phyloP scores from a whole-genome alignment of 2,113 vertebrate species.

The Sphaerodactylus townsendi region DNA sequence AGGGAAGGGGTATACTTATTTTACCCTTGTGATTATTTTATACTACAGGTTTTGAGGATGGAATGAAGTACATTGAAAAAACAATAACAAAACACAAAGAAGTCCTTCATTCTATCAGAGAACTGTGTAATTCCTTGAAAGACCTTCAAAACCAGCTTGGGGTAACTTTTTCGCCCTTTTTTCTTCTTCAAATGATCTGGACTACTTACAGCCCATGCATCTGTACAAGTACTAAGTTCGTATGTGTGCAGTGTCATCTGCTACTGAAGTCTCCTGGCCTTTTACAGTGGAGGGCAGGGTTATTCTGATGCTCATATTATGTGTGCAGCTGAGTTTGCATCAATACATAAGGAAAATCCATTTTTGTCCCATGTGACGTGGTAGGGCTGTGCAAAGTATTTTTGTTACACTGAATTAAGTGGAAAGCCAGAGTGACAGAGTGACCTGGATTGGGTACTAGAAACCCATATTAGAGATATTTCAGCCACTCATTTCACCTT shows the following conservation, averaged over 20 bases:
- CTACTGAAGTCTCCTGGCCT: background rate
- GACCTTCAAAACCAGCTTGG: slow-evolving; percentile 82
- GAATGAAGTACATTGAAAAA: slow-evolving; percentile 84
- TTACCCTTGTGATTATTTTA: background rate
- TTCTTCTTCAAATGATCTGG: background rate
- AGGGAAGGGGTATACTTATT: no score
- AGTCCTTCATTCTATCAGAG: slow-evolving; percentile 81
- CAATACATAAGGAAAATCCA: background rate
- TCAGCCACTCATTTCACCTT: no score
- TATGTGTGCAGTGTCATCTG: background rate
- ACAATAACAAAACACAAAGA: slow-evolving; percentile 82
- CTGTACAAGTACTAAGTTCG: background rate
- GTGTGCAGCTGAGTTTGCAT: background rate
- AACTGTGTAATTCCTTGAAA: slow-evolving; percentile 81
- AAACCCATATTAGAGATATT: background rate
- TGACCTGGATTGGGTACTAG: background rate
- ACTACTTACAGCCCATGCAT: background rate
- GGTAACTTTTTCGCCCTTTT: slow-evolving; percentile 67
- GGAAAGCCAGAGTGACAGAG: background rate
- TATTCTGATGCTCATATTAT: background rate
- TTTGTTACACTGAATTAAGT: background rate
- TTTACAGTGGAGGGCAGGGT: background rate
- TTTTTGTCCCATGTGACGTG: no score
- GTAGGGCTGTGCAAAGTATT: background rate
- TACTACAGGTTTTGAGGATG: slow-evolving; percentile 84